These are phyloP conservation scores for Agonopterix subpropinquella DNA, from an alignment of 2,888 invertebrate genomes.

Conservation along the genomic window DNA sequence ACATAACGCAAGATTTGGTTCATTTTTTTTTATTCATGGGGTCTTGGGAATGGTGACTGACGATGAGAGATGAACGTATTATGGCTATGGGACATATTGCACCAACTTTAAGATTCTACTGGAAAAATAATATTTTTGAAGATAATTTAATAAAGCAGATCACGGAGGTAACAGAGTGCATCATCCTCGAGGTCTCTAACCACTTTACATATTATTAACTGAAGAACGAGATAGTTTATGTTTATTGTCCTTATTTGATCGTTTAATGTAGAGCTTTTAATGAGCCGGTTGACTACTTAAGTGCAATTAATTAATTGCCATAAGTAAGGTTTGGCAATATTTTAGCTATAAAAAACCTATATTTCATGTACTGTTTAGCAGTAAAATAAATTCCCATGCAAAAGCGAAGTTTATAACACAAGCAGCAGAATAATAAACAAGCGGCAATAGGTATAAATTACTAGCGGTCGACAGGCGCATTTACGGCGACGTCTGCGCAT, in stretches of 20 bases:
- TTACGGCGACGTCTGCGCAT: constrained; percentile 49
- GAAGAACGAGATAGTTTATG: too few species aligned
- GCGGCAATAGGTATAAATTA: constrained; percentile 59
- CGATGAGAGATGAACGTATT: too few species aligned
- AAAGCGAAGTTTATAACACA: constrained; percentile 52
- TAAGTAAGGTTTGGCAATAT: constrained; percentile 7
- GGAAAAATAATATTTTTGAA: too few species aligned
- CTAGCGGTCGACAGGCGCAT: constrained; percentile 43
- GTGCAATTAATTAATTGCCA: constrained; percentile 4
- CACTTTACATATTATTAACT: too few species aligned
- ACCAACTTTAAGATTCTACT: too few species aligned
- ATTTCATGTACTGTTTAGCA: constrained; percentile 29
- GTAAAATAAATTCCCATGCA: constrained; percentile 51
- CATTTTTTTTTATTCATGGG: too few species aligned
- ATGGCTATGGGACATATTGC: too few species aligned
- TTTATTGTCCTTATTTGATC: not conserved
- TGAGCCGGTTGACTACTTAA: constrained; percentile 6
- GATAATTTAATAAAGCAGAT: too few species aligned
- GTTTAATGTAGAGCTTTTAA: constrained; percentile 3
- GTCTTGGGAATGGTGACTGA: too few species aligned
- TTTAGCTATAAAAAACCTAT: constrained; percentile 22
- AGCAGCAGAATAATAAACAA: constrained; percentile 50
- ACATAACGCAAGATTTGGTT: too few species aligned
- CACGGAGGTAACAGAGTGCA: too few species aligned
- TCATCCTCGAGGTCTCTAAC: too few species aligned